Base-by-base conservation (phyloP, 2,888 invertebrate species). In the Camponotus fellah region DNA sequence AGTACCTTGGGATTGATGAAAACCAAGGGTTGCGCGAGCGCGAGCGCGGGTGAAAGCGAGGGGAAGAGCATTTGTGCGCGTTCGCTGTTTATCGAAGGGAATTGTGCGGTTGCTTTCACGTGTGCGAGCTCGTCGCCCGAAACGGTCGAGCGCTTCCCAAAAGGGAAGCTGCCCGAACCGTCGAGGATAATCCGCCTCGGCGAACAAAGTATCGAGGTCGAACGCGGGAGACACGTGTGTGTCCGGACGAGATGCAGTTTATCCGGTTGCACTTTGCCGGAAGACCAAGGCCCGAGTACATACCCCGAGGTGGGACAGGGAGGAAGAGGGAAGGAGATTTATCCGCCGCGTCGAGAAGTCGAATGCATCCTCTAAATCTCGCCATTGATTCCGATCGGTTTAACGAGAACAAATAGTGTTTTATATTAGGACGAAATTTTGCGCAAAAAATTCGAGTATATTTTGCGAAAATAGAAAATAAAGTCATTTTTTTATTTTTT, bases 1-100 rank as follows among this genome's bases (percentile, higher is more conserved):
- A 88, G 88, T 85, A 88, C 86, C 90, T 89, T 89, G 85, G 89
- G 90, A 91, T 87, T 87, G 88, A 90, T 90, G 91, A 88, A 86
- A 87, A 89, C 85, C 85, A 88, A 86, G 85, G 77, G 26, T 26
- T 26, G 26, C 26, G 26, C 26, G 76, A 32, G 64, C n/a, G 26
- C 40, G 12, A 58, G 66, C 49, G 26, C 49, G 71, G 40, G 56
- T 49, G 65, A 46, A 34, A 64, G 80, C 62, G 71, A 46, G 69
- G 81, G 76, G 82, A 60, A 14, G 53, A 74, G 72, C 72, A 65
- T 72, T 68, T 53, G 68, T 71, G 71, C 77, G 58, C 53, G 69
- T 77, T 32, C 68, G 60, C 49, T 83, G 85, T 83, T 83, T 83
- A 83, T 85, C 69, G 83, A 83, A 83, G 83, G 79, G 82, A 75